These are phyloP conservation scores for Helleia helle DNA, from an alignment of 2,888 invertebrate species.

Conservation along the genomic window DNA sequence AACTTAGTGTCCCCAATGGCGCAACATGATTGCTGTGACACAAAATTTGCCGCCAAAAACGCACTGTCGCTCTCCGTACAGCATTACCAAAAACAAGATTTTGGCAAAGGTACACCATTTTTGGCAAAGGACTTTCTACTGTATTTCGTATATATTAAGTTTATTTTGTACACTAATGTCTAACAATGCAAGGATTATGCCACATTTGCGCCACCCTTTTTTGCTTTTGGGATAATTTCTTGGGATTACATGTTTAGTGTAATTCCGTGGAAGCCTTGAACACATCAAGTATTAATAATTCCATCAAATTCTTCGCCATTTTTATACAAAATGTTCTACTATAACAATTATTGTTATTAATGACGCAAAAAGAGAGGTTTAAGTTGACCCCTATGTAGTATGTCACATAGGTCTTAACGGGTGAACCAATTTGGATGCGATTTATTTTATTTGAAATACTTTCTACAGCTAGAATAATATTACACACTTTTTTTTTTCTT, in stretches of 20 bases:
- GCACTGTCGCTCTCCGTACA: neutral
- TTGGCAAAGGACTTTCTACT: neutral
- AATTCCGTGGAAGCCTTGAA: neutral
- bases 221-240: conserved; percentile 1
- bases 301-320: neutral
- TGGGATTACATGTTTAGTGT: neutral
- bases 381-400: too few relatives aligned
- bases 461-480: too few relatives aligned
- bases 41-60: neutral
- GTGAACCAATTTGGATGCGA: too few relatives aligned
- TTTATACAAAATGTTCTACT: neutral
- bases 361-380: too few relatives aligned
- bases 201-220: conserved; percentile 15
- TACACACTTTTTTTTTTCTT: too few relatives aligned
- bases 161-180: neutral
- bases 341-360: too few relatives aligned
- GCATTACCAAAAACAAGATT: neutral
- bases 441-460: too few relatives aligned
- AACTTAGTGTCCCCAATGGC: too few relatives aligned
- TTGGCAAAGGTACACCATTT: conserved; percentile 5
- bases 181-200: conserved; percentile 14
- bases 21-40: too few relatives aligned
- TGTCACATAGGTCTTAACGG: too few relatives aligned
- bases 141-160: neutral
- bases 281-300: neutral